A percentile compares a stretch with the other conserved stretches of the same genome.
Conservation (phyloP, 2,888 invertebrate species). For the Periphyllus acericola region DNA sequence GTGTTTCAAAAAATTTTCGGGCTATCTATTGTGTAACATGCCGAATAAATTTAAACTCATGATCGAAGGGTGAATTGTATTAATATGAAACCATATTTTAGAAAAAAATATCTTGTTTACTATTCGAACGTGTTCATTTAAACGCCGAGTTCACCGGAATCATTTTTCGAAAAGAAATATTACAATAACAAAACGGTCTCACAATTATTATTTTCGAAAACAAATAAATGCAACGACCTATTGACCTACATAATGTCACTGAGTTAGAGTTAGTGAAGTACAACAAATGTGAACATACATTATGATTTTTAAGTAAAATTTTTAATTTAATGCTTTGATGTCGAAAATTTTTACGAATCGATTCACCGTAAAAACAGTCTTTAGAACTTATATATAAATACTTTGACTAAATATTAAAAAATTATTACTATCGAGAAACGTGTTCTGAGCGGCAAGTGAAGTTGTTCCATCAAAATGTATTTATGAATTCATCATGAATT, state of each 20-base stretch:
- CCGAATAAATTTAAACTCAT: background rate
- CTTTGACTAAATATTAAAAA: background rate
- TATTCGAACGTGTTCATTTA: background rate
- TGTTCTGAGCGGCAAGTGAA: background rate
- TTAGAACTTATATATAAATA: background rate
- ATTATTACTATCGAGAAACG: background rate
- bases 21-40: background rate
- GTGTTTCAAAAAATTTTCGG: background rate
- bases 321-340: background rate
- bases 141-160: background rate
- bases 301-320: background rate
- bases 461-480: background rate
- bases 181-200: background rate
- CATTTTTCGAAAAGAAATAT: background rate
- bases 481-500: background rate
- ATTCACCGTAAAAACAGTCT: background rate
- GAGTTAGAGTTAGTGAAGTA: background rate
- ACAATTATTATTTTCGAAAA: background rate
- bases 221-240: background rate
- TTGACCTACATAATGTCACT: background rate
- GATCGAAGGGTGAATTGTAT: background rate
- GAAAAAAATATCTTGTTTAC: background rate
- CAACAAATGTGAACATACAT: background rate
- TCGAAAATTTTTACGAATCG: background rate
- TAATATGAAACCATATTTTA: background rate